phyloP scores from a whole-genome alignment of 1,140 invertebrate species.

The Homalodisca vitripennis region DNA sequence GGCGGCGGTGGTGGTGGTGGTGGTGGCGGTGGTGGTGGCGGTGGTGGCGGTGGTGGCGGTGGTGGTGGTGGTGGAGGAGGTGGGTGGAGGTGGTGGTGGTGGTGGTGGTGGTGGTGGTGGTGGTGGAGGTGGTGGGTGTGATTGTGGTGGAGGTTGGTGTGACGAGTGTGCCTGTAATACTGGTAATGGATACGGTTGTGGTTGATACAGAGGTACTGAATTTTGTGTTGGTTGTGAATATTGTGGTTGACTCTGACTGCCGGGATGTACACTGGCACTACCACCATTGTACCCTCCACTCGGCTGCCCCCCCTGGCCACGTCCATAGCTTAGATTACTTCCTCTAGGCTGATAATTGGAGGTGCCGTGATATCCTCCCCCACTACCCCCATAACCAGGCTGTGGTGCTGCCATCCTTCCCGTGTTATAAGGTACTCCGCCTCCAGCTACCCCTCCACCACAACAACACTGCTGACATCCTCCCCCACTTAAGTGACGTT shows the following conservation, averaged over 20 bases:
- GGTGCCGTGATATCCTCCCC: no score
- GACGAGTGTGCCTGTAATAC: background rate
- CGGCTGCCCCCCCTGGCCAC: background rate
- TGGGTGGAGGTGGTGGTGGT: background rate
- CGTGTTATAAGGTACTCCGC: no score
- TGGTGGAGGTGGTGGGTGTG: background rate
- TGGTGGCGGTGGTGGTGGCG: background rate
- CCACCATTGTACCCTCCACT: constrained; percentile 17
- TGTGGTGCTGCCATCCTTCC: no score
- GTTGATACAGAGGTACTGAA: background rate
- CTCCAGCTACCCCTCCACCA: background rate
- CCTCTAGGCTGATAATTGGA: no score
- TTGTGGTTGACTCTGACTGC: background rate
- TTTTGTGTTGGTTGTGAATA: background rate
- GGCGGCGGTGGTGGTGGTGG: background rate
- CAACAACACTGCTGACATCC: background rate
- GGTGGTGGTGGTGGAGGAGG: background rate
- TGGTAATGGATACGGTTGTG: background rate
- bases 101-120: background rate
- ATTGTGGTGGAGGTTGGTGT: background rate
- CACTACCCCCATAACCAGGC: no score
- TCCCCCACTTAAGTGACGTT: background rate
- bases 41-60: background rate
- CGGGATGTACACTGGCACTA: constrained; percentile 8
- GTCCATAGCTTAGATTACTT: no score